Evolutionary conservation across 2,113 vertebrate genomes (phyloP), one percentile per base, ranked within the genome.

Genomic region (Leptobrachium leishanense): DNA sequence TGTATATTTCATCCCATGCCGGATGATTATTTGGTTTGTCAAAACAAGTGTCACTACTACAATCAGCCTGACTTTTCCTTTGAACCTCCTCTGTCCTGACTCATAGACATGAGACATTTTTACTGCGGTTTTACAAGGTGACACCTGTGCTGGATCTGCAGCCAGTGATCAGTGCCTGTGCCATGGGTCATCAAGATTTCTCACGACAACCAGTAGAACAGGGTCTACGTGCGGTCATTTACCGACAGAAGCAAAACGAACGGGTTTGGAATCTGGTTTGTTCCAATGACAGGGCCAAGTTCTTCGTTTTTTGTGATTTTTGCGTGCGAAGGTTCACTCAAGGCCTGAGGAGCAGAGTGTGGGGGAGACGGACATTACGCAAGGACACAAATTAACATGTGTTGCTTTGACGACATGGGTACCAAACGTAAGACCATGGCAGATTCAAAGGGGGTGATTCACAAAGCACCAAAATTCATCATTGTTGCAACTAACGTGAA

Each of bases 201-300:
- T 15, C 59, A 15, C 1, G 42, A n/a, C 9, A 67, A 75, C 74
- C 74, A 67, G 74, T 54, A 75, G 74, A 75, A 75, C 74, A 50
- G 74, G 74, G 74, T 75, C 41, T 46, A 5, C 44, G 5, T 66
- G 74, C 64, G 50, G 74, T 66, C 40, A 75, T 64, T 43, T 75
- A 46, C 59, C 74, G 54, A 46, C 44, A 46, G 44, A 46, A 46
- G 44, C 8, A 46, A 46, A 46, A 46, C n/a, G 44, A 46, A 46
- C 3, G 44, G 44, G 3, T 46, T 46, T 46, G 44, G 3, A 46
- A 46, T 46, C 8, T 46, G 44, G 44, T 46, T 46, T 46, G 3
- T 46, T 5, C 8, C 8, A 5, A 5, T 46, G 3, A 46, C 3
- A 46, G 8, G 8, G 8, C 3, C 44, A 46, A 46, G 44, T 46